phyloP scores from a whole-genome alignment of 2,797 vertebrate species.

The Anniella stebbinsi region DNA sequence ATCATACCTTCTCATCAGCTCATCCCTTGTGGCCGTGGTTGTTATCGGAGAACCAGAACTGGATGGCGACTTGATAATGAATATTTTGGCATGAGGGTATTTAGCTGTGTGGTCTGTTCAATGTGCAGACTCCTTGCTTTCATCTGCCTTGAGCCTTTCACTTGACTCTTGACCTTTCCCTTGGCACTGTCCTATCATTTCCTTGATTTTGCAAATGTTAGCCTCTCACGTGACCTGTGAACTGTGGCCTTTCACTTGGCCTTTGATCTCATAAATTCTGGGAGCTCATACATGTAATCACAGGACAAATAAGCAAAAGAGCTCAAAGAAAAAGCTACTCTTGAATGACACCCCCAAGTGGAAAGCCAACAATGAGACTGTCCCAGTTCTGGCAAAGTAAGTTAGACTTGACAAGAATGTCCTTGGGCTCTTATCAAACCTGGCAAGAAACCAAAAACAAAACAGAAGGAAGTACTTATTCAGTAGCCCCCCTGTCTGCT shows the following conservation, averaged over 20 bases:
- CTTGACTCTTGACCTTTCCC: conserved; percentile 83
- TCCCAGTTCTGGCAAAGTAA: conserved; percentile 26
- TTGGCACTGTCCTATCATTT: conserved; percentile 82
- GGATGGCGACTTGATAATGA: conserved; percentile 51
- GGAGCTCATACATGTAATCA: conserved; percentile 77
- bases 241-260: conserved; percentile 81
- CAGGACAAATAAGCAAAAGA: conserved; percentile 82
- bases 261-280: conserved; percentile 82
- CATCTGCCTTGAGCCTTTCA: conserved; percentile 76
- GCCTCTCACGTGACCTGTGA: conserved; percentile 82
- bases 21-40: conserved; percentile 26
- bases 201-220: conserved; percentile 82
- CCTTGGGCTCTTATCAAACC: conserved; percentile 40
- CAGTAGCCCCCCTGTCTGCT: neutral
- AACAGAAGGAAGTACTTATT: neutral
- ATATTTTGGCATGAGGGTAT: conserved; percentile 40
- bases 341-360: conserved; percentile 71
- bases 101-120: conserved; percentile 65
- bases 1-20: neutral
- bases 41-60: conserved; percentile 56
- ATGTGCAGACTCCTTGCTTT: conserved; percentile 71
- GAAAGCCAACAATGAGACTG: conserved; percentile 53
- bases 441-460: neutral
- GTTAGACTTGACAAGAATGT: neutral
- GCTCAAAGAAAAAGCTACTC: conserved; percentile 57